Evolutionary conservation across 2,113 vertebrate genomes (phyloP), one percentile per base, ranked within the genome.

Genomic region (Oreochromis tanganicae): DNA sequence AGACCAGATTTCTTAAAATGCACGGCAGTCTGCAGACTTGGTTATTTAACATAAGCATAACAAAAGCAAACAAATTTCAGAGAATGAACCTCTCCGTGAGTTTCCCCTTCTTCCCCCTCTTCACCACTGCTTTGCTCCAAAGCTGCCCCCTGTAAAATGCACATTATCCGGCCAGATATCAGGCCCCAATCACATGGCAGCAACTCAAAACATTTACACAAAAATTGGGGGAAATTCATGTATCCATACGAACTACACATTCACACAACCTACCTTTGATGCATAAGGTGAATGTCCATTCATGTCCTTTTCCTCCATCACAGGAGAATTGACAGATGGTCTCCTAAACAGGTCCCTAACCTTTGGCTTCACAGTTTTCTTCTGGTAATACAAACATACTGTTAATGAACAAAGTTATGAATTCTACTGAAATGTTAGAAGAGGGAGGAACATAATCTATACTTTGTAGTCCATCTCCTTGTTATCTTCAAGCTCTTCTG

Each of bases 401-500:
- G 14, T 73, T 29, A 10, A 9, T 34, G 21, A 46, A 80, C 19
- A 36, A 24, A 5, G 68, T 54, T 29, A 52, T 4, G 8, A n/a
- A 61, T 17, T 27, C 21, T 10, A 2, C 3, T 34, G 13, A 7
- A 13, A 61, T 3, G 46, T 12, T 78, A 38, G 4, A 75, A 43
- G 8, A 12, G 7, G 1, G 11, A 66, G 3, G 0, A 8, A 52
- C 29, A 10, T 50, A 21, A 68, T 68, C 34, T 32, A 5, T 85
- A 96, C 95, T 84, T 88, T 93, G 82, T 85, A 80, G 21, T 92
- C 94, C 46, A 59, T 7, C 27, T 82, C 83, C 32, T 88, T 81
- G 5, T 11, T 52, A 9, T 91, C 90, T 10, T 93, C 90, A 7
- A 79, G 54, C 27, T 93, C 88, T 32, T 16, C 88, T 17, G 46